Evolutionary conservation across 2,797 vertebrate species (phyloP).

Genomic region (Psittacula echo): DNA sequence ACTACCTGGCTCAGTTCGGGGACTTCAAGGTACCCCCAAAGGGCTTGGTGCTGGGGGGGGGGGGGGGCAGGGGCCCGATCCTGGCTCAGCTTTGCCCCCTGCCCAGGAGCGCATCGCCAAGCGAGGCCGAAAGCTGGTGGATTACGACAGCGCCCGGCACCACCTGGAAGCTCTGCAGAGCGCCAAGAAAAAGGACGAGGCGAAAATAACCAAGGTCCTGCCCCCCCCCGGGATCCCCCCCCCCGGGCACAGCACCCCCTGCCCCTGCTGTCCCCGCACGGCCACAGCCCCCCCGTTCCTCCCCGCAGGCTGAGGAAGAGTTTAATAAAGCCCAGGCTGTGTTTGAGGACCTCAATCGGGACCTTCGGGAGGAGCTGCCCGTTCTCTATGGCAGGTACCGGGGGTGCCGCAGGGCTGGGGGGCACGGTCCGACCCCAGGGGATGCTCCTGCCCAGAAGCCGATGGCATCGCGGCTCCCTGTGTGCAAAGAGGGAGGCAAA

Average conservation of each 20-base stretch:
- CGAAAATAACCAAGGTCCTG: slow-evolving; percentile 78
- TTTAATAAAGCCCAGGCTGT: slow-evolving; percentile 84
- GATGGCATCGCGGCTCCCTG: not conserved
- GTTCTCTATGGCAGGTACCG: slow-evolving; percentile 83
- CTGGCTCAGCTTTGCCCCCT: not conserved
- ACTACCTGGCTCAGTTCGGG: slow-evolving; percentile 90
- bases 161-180: slow-evolving; percentile 81
- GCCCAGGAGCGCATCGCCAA: slow-evolving; percentile 81
- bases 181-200: slow-evolving; percentile 82
- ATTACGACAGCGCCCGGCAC: slow-evolving; percentile 82
- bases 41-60: accelerated
- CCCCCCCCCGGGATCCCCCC: not conserved
- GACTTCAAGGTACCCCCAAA: slow-evolving; percentile 85
- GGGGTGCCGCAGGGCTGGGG: accelerated
- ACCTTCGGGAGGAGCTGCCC: slow-evolving; percentile 90
- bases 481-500: not conserved
- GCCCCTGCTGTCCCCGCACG: no score
- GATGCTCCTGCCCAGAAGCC: not conserved
- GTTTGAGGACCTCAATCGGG: slow-evolving; percentile 90
- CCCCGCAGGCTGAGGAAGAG: slow-evolving; percentile 87
- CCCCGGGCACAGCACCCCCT: no score
- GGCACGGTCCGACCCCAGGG: accelerated
- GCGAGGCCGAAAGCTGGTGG: slow-evolving; percentile 81
- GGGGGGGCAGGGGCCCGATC: accelerated
- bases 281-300: not conserved